Percentiles rank a stretch among this genome's conserved stretches.
phyloP scores from a whole-genome alignment of 1,140 invertebrate species.

The Achatina immaculata region DNA sequence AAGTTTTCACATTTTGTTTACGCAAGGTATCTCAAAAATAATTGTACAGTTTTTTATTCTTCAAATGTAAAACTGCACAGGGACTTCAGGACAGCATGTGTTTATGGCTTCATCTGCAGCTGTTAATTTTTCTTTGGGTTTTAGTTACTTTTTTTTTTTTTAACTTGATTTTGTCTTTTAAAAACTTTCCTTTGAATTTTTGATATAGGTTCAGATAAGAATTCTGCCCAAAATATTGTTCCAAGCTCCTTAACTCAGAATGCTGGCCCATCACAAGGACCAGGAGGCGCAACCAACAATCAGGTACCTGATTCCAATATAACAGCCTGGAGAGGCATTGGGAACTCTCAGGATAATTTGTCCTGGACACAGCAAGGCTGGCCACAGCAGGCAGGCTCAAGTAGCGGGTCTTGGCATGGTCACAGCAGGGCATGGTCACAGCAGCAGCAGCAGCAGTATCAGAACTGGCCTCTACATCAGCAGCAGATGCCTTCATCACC shows the following conservation, averaged over 20 bases:
- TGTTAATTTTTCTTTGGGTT: no score
- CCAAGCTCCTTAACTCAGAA: no score
- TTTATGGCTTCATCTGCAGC: no score
- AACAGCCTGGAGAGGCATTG: background rate
- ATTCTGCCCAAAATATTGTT: background rate
- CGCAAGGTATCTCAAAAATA: no score
- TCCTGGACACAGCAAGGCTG: conserved; percentile 3
- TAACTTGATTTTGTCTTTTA: no score
- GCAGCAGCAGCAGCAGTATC: conserved; percentile 27
- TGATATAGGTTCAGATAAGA: background rate
- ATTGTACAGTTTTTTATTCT: no score
- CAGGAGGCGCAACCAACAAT: background rate
- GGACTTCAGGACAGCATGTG: no score
- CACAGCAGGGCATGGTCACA: background rate
- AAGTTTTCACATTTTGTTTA: no score
- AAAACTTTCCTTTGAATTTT: no score
- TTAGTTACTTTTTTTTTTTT: no score
- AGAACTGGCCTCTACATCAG: background rate
- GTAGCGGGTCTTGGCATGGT: conserved; percentile 1
- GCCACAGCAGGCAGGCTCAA: background rate
- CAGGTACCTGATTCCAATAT: background rate
- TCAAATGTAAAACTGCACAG: no score
- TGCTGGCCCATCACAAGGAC: background rate
- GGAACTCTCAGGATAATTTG: background rate
- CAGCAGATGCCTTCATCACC: conserved; percentile 19